Conservation (phyloP, 2,888 invertebrate genomes). For the Himalopsyche tibetana region DNA sequence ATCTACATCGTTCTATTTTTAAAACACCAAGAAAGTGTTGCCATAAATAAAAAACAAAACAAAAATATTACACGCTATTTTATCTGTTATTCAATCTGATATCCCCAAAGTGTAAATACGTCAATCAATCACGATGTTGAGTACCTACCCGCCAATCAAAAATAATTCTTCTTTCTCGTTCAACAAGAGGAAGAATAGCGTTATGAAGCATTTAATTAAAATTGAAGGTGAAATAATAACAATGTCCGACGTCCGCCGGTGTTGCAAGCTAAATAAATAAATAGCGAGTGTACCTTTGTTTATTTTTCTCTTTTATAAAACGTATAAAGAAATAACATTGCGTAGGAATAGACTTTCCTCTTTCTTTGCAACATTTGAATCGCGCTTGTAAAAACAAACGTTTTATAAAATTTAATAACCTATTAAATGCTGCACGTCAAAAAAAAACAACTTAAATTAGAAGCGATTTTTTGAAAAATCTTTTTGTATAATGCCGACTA, state of each 20-base stretch:
- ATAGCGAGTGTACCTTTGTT: background rate
- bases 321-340: background rate
- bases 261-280: slow-evolving; percentile 30
- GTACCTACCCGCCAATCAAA: slow-evolving; percentile 47
- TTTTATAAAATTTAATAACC: slow-evolving; percentile 6
- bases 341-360: background rate
- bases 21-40: slow-evolving; percentile 1
- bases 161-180: slow-evolving; percentile 47
- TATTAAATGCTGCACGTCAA: background rate
- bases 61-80: background rate
- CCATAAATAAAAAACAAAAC: background rate
- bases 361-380: slow-evolving; percentile 16
- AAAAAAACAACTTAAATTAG: background rate
- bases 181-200: slow-evolving; percentile 9
- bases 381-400: background rate
- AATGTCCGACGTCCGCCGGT: background rate
- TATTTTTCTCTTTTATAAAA: slow-evolving; percentile 2
- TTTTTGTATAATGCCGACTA: too few relatives aligned
- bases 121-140: slow-evolving; percentile 53
- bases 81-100: slow-evolving; percentile 10
- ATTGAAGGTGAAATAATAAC: slow-evolving; percentile 43
- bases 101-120: slow-evolving; percentile 54
- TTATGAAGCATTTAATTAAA: slow-evolving; percentile 32
- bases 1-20: background rate
- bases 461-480: too few relatives aligned